Base-by-base conservation (phyloP, 1,140 invertebrate genomes). In the Ruditapes philippinarum region DNA sequence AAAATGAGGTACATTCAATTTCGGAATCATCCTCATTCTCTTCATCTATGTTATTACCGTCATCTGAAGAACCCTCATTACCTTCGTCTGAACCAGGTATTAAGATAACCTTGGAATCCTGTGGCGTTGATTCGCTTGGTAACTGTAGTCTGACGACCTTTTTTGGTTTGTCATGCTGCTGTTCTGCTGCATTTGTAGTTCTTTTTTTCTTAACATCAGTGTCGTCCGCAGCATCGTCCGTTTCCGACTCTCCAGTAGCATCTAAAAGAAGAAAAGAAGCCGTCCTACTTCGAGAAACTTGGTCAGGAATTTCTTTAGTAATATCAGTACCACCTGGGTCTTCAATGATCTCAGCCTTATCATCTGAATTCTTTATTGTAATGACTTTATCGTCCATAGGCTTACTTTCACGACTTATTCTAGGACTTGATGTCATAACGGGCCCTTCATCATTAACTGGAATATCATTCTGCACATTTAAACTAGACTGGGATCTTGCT, bases 371-470 rank as follows among this genome's bases (percentile, higher is more conserved):
- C n/a, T n/a, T n/a, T 5, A 14, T 45, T 7, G 14, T 45, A 7
- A 45, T 28, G 12, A 76, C 14, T 0, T 31, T 33, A n/a, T 42
- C 54, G 33, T 79, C 79, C 9, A 25, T n/a, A 1, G 25, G 36
- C 17, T 65, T 0, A 0, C 28, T n/a, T 12, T 60, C 36, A 45
- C 57, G 38, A n/a, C 51, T 45, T 68, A 40, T n/a, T 31, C 51
- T 57, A 19, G 84, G 84, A 65, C 84, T 86, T 25, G 84, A 86
- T 60, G 84, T 86, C 84, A 86, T 86, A 5, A 86, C 57, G 9
- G 84, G 84, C 7, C 70, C 74, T 22, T 49, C 36, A 9, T 19
- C 54, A 65, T 62, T 28, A 45, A 28, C 22, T 5, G n/a, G 28
- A 14, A 28, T 19, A 12, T 0, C 31, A 78, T 45, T 42, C 31